Base-by-base conservation (phyloP, 2,113 vertebrate species). In the Daboia siamensis region DNA sequence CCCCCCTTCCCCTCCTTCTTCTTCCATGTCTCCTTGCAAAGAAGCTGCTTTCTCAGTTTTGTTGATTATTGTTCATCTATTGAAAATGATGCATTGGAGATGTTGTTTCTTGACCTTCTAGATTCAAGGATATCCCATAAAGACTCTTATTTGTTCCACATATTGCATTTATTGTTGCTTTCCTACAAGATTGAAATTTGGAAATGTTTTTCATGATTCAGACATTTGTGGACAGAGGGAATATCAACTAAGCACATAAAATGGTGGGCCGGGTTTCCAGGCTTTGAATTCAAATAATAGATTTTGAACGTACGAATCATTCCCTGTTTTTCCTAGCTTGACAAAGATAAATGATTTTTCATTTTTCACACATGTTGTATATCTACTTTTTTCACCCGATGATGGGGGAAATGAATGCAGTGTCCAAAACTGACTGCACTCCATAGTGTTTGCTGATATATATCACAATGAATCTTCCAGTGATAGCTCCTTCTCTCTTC, bases 371-470 rank as follows among this genome's bases (percentile, higher is more conserved):
- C 91, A 88, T 80, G 48, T 89, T 39, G 56, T 59, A 59, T 93
- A 95, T 96, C 95, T 95, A 52, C 93, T 93, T 94, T 91, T 95
- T 97, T 95, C 95, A 95, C 93, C 48, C 89, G 96, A 95, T 93
- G 89, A 94, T 92, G 95, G 39, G 64, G 91, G 96, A 91, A 94
- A 95, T 97, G 95, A 95, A 93, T 95, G 96, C 94, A 95, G 95
- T 94, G 95, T 90, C 95, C 92, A 90, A 86, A 95, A 94, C 87
- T 88, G 44, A 59, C 95, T 94, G 89, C 93, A 86, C 93, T 94
- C 95, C 95, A 95, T 95, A 95, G 96, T 91, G 89, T 95, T 94
- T 91, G 87, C 90, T 96, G 94, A 94, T 86, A 29, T 23, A 86
- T 87, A 91, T 51, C 56, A 12, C 55, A 87, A 46, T 20, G 5